phyloP scores from a whole-genome alignment of 30 jellyfish, hydroid and myxozoan species.

The Chrysaora quinquecirrha region DNA sequence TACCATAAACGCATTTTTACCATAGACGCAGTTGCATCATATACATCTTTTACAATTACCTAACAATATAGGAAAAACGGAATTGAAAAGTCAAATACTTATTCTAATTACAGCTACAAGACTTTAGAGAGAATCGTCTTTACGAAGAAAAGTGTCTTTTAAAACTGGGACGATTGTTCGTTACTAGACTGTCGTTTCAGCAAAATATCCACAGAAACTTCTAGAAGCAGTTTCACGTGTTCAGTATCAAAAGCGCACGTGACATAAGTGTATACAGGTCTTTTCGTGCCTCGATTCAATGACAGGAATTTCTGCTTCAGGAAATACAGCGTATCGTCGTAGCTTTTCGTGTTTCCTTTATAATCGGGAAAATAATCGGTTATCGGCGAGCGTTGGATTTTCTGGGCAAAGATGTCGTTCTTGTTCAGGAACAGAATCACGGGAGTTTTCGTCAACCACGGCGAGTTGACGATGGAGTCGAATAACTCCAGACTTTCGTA shows the following conservation, averaged over 20 bases:
- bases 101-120: too few species aligned
- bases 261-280: constrained; percentile 59
- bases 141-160: neutral
- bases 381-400: constrained; percentile 61
- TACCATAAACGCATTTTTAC: too few species aligned
- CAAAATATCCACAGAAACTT: constrained; percentile 61
- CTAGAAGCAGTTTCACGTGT: constrained; percentile 56
- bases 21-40: too few species aligned
- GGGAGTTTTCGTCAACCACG: constrained; percentile 64
- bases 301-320: constrained; percentile 57
- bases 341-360: constrained; percentile 65
- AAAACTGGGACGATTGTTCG: constrained; percentile 58
- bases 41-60: too few species aligned
- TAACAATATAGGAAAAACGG: too few species aligned
- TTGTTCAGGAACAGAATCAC: constrained; percentile 57
- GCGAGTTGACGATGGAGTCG: constrained; percentile 52
- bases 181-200: constrained; percentile 58
- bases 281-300: constrained; percentile 45
- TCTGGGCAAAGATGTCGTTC: constrained; percentile 68
- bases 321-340: constrained; percentile 54
- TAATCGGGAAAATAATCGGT: constrained; percentile 63
- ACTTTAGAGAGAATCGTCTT: too few species aligned
- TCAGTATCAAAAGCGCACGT: constrained; percentile 65
- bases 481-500: constrained; percentile 63
- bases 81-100: too few species aligned